phyloP scores from a whole-genome alignment of 2,888 invertebrate genomes.

The Pardosa pseudoannulata region DNA sequence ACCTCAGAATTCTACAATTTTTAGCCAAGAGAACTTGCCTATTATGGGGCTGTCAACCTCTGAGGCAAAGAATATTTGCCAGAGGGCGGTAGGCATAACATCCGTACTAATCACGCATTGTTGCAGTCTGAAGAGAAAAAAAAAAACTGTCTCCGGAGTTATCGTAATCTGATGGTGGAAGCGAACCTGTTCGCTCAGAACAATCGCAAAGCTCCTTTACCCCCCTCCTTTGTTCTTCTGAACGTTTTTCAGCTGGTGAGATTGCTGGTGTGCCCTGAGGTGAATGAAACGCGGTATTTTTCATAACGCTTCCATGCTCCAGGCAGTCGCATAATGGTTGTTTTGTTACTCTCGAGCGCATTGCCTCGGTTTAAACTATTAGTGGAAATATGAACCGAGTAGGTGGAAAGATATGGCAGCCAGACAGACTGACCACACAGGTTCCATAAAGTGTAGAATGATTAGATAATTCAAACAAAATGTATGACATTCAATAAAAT shows the following conservation, averaged over 20 bases:
- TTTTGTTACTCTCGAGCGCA: neutral
- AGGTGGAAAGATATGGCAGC: too few species aligned
- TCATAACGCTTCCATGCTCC: constrained; percentile 7
- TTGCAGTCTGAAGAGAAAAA: neutral
- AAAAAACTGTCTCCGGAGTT: constrained; percentile 10
- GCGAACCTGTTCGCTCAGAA: constrained; percentile 14
- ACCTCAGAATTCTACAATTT: neutral
- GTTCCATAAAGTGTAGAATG: too few species aligned
- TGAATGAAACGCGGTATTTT: constrained; percentile 7
- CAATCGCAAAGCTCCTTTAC: constrained; percentile 3
- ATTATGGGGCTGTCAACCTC: constrained; percentile 5
- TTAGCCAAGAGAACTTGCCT: neutral
- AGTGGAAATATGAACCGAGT: neutral
- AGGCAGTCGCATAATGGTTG: neutral
- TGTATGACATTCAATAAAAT: too few species aligned
- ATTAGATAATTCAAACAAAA: too few species aligned
- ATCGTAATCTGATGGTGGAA: constrained; percentile 17
- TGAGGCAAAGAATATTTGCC: neutral
- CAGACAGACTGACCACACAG: too few species aligned
- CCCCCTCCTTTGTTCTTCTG: neutral
- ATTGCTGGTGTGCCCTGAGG: neutral
- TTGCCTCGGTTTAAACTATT: neutral
- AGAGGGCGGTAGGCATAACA: constrained; percentile 4
- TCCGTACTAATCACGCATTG: constrained; percentile 10
- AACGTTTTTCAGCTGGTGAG: constrained; percentile 8